Evolutionary conservation across 2,888 invertebrate species (phyloP).

Genomic region (Conistra vaccinii): DNA sequence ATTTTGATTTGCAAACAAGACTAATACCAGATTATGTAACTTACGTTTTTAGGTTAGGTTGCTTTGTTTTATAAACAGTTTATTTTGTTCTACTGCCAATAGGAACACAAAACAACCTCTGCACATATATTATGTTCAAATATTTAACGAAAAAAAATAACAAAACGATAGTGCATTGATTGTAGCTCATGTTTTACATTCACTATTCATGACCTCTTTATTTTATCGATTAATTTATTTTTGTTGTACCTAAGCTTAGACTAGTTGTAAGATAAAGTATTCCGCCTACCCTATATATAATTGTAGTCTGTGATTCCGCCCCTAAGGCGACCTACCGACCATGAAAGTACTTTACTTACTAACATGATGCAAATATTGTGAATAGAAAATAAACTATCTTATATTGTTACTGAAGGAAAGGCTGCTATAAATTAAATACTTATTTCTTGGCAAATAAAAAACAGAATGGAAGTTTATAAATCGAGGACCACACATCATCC

Average conservation of each 20-base stretch:
- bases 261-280: too few species aligned
- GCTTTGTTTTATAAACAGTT: conserved; percentile 50
- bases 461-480: too few species aligned
- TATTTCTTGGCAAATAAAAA: too few species aligned
- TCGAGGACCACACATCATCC: too few species aligned
- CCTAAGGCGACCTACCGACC: too few species aligned
- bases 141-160: neutral
- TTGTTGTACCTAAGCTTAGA: neutral
- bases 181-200: neutral
- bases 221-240: neutral
- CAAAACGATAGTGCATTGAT: neutral
- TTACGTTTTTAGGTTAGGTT: conserved; percentile 76
- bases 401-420: too few species aligned
- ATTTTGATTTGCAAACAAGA: conserved; percentile 32
- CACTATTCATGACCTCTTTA: conserved; percentile 8
- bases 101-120: neutral
- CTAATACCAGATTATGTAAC: conserved; percentile 82
- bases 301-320: too few species aligned
- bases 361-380: too few species aligned
- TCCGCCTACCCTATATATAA: too few species aligned
- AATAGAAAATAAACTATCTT: too few species aligned
- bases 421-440: too few species aligned
- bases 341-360: too few species aligned
- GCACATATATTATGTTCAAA: neutral
- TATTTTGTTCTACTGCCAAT: conserved; percentile 13